Evolutionary conservation across 2,888 invertebrate genomes (phyloP), one percentile per base, ranked within the genome.

Genomic region (Mellilla xanthometata): DNA sequence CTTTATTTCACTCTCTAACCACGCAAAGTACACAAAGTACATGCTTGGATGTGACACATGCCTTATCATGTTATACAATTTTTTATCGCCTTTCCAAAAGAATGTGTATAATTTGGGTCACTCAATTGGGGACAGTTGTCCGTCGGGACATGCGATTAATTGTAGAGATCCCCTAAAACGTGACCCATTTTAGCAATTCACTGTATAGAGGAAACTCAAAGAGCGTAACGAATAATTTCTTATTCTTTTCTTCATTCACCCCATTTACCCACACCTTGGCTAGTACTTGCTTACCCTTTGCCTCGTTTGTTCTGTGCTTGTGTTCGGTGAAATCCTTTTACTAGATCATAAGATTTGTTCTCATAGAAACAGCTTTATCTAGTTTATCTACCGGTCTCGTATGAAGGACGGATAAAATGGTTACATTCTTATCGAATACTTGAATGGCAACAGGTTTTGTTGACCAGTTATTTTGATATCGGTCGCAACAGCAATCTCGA

Each of bases 321-420:
- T 70, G 65, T 53, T 64, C 50, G 49, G 54, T 49, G 60, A 74
- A 73, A 76, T 77, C 67, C 68, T 57, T 24, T 45, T 52, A 62
- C 63, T 72, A 71, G 62, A 62, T 54, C 52, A 47, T 22, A 35
- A 43, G 38, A 51, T 52, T 27, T 40, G 62, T 78, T 75, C 75
- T 77, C 76, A 77, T 81, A 81, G 79, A 67, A n/a, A 55, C 68
- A 65, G 58, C 62, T 66, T 68, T 75, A 60, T 72, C 76, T 81
- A 77, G 65, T 58, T 61, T 0, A n/a, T 24, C 7, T 72, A 73
- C 76, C 69, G 74, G 76, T 39, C 12, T 29, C 51, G 40, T 59
- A 42, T 54, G 62, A 69, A 67, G 63, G 62, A 76, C 40, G 23
- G 32, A 13, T 33, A 30, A 53, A 56, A 64, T 61, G 52, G 56